These are phyloP conservation scores for Malurus melanocephalus DNA, from an alignment of 2,113 vertebrate species.

Conservation along the genomic window DNA sequence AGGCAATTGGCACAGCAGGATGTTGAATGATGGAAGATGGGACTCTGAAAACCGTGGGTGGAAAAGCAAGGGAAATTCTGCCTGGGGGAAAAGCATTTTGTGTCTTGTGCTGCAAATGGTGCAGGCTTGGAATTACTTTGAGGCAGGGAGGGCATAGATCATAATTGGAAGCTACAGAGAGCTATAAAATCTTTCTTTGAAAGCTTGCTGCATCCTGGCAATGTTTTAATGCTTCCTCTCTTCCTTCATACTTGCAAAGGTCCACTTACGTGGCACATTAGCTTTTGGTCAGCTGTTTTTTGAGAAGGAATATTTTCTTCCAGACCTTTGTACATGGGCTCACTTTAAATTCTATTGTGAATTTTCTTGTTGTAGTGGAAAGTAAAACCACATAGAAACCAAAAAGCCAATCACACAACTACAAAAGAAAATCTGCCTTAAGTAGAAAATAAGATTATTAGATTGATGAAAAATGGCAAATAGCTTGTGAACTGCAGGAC, in stretches of 20 bases:
- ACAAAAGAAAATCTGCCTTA: not conserved
- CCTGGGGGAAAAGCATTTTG: not conserved
- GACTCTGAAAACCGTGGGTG: not conserved
- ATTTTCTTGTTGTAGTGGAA: not conserved
- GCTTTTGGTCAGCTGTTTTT: not conserved
- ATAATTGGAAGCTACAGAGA: not conserved
- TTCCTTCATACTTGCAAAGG: not conserved
- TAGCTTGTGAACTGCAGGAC: not conserved
- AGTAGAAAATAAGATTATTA: not conserved
- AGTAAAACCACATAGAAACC: not conserved
- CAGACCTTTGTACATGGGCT: not conserved
- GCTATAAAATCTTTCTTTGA: not conserved
- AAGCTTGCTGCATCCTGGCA: not conserved
- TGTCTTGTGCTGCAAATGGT: not conserved
- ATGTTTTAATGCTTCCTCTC: not conserved
- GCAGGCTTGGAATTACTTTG: not conserved
- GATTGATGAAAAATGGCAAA: not conserved
- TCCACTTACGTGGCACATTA: accelerated
- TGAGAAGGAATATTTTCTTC: not conserved
- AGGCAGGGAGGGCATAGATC: not conserved
- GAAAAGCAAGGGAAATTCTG: not conserved
- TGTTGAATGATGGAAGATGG: not conserved
- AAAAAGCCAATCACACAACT: not conserved
- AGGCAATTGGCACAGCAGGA: not conserved
- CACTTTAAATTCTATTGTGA: not conserved